Evolutionary conservation across 2,113 vertebrate genomes (phyloP).

Genomic region (Urocolius indicus): DNA sequence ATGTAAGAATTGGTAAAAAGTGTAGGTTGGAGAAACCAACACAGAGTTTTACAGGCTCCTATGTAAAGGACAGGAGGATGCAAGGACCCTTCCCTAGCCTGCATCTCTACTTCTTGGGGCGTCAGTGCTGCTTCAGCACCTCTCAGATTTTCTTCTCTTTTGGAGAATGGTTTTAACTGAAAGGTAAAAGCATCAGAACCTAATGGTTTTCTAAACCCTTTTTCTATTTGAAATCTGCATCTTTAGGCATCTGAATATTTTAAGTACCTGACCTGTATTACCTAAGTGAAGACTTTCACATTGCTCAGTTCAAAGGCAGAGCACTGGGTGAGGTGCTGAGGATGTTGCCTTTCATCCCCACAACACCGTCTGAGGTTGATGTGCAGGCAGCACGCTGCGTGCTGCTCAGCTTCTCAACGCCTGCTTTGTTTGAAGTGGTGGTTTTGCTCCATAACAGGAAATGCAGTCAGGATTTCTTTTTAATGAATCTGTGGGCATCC

Average conservation of each 20-base stretch:
- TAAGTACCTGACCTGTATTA: neutral
- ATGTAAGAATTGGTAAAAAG: neutral
- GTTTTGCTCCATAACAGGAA: neutral
- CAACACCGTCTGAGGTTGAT: accelerated
- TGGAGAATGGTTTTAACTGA: neutral
- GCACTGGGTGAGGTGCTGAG: too few relatives aligned
- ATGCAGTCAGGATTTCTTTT: too few relatives aligned
- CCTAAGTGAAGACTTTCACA: accelerated
- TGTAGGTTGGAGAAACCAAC: accelerated
- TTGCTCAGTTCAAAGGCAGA: neutral
- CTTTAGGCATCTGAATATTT: neutral
- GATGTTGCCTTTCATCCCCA: neutral
- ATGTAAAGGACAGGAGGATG: neutral
- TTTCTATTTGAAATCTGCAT: neutral
- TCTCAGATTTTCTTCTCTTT: accelerated
- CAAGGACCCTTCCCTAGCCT: neutral
- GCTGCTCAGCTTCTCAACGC: neutral
- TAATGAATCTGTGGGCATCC: neutral
- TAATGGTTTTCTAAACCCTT: accelerated
- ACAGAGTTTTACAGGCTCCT: neutral
- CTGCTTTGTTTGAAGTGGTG: neutral
- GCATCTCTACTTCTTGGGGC: too few relatives aligned
- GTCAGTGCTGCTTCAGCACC: neutral
- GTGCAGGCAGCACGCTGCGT: accelerated
- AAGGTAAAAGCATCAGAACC: neutral